Evolutionary conservation across 2,888 invertebrate species (phyloP).

Genomic region (Cremastinae sp.): DNA sequence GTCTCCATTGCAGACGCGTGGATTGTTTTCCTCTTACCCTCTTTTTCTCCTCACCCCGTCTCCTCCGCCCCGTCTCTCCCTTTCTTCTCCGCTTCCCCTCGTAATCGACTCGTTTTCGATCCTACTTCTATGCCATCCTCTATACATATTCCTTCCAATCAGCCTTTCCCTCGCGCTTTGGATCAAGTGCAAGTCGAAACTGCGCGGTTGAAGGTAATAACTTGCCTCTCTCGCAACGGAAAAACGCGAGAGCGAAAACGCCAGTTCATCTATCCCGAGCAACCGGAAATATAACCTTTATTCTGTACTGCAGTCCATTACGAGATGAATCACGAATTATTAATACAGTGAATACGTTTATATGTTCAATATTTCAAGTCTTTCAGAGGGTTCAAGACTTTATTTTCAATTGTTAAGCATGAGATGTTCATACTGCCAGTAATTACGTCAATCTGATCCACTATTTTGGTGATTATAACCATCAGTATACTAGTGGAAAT

Average conservation of each 20-base stretch:
- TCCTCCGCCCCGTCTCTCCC: background rate
- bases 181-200: slow-evolving; percentile 25
- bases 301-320: no score
- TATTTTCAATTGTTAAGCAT: no score
- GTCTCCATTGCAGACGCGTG: slow-evolving; percentile 34
- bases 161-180: slow-evolving; percentile 10
- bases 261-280: slow-evolving; percentile 26
- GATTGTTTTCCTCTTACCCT: slow-evolving; percentile 24
- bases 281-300: background rate
- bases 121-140: background rate
- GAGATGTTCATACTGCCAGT: no score
- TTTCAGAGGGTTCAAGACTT: no score
- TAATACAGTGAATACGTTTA: no score
- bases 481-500: no score
- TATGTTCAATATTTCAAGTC: no score
- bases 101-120: slow-evolving; percentile 23
- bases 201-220: no score
- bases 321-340: no score
- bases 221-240: no score
- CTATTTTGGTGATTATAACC: no score
- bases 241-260: background rate
- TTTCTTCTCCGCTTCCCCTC: background rate
- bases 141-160: slow-evolving; percentile 14
- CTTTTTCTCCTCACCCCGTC: background rate
- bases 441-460: no score